Evolutionary conservation across 1,140 invertebrate species (phyloP).

Genomic region (Drosophila suzukii): DNA sequence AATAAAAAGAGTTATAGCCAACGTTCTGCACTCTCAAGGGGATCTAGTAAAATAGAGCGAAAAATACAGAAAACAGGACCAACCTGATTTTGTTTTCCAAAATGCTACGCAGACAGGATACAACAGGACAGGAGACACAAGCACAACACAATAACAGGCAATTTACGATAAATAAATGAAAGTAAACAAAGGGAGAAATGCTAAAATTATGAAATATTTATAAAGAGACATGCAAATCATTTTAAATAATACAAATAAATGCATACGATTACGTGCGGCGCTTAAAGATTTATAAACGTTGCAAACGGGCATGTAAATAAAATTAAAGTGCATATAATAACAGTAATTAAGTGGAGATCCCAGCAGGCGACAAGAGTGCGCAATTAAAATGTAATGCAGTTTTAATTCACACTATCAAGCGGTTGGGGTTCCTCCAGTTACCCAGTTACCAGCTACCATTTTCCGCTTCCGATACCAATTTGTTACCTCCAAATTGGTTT

Average conservation of each 20-base stretch:
- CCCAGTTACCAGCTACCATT: not conserved
- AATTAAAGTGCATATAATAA: conserved; percentile 53
- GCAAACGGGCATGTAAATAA: conserved; percentile 42
- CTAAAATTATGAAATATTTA: conserved; percentile 34
- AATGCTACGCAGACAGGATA: conserved; percentile 86
- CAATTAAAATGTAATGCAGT: conserved; percentile 63
- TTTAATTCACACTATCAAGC: conserved; percentile 49
- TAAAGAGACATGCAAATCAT: conserved; percentile 24
- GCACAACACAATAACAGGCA: conserved; percentile 62
- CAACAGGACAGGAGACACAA: conserved; percentile 58
- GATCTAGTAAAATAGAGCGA: not conserved
- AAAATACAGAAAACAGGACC: conserved; percentile 80
- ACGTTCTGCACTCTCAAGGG: not conserved
- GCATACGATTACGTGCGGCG: conserved; percentile 19
- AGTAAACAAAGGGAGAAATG: conserved; percentile 45
- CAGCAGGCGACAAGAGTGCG: conserved; percentile 22
- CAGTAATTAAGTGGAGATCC: conserved; percentile 46
- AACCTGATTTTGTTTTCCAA: conserved; percentile 92
- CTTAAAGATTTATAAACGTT: conserved; percentile 46
- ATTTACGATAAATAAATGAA: conserved; percentile 57
- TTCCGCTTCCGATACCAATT: conserved; percentile 5
- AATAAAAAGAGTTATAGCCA: conserved; percentile 9
- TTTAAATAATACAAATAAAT: conserved; percentile 38
- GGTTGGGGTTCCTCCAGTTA: not conserved
- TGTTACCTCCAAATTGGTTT: not conserved